A percentile compares a stretch with the other conserved stretches of the same genome.
phyloP scores from a whole-genome alignment of 2,113 vertebrate species.

The Cygnus atratus region DNA sequence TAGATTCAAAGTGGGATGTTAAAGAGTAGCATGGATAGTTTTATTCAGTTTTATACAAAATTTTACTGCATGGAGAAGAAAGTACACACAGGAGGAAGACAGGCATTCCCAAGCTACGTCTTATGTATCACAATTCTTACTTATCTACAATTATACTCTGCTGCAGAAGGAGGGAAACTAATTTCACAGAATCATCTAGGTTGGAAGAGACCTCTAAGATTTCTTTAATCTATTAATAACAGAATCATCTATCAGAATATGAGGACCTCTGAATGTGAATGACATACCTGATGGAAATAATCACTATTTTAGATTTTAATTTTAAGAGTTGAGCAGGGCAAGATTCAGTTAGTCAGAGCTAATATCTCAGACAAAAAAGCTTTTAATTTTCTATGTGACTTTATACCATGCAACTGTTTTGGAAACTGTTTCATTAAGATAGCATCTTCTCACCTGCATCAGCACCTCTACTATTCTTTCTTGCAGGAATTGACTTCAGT shows the following conservation, averaged over 20 bases:
- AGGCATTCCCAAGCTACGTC: background rate
- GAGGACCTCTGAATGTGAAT: background rate
- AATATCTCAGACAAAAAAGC: background rate
- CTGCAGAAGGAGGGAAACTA: slow-evolving; percentile 13
- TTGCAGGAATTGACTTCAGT: background rate
- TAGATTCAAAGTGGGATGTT: background rate
- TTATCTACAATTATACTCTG: background rate
- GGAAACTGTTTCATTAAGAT: slow-evolving; percentile 21
- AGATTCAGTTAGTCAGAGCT: slow-evolving; percentile 12
- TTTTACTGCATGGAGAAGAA: background rate
- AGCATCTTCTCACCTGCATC: background rate
- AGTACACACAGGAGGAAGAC: background rate
- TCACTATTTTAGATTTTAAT: background rate
- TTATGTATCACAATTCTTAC: background rate
- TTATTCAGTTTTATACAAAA: background rate
- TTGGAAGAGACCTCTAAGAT: too few relatives aligned
- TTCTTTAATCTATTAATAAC: background rate
- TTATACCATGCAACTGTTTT: background rate
- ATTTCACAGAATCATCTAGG: slow-evolving; percentile 4
- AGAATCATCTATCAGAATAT: background rate
- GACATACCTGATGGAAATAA: background rate
- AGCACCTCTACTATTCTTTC: background rate
- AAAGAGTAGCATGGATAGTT: background rate
- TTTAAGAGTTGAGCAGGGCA: background rate
- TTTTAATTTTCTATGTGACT: slow-evolving; percentile 13